A percentile compares a stretch with the other conserved stretches of the same genome.
These are phyloP conservation scores for Dorcus hopei DNA, from an alignment of 2,888 invertebrate genomes.

Conservation along the genomic window DNA sequence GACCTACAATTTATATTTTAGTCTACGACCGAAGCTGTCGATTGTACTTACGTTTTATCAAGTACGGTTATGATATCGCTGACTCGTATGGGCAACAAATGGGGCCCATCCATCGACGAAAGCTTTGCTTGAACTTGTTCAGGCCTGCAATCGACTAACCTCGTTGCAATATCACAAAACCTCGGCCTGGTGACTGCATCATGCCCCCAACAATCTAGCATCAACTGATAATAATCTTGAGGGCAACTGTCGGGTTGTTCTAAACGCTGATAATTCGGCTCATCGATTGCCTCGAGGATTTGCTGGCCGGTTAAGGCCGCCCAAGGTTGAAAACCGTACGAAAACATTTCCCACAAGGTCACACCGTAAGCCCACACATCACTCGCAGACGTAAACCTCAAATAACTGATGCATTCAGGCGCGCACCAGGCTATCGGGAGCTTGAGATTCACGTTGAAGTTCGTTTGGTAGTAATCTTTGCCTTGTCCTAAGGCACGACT, in stretches of 20 bases:
- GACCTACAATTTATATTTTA: conserved; percentile 47
- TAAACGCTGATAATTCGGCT: conserved; percentile 84
- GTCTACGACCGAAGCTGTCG: neutral
- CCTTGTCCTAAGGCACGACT: conserved; percentile 94
- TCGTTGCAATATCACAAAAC: conserved; percentile 78
- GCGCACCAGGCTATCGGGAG: conserved; percentile 99
- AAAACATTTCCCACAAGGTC: conserved; percentile 99
- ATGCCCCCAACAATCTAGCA: conserved; percentile 97
- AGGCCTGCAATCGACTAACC: conserved; percentile 82
- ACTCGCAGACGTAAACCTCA: conserved; percentile 93
- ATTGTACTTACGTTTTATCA: conserved; percentile 64
- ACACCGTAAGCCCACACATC: conserved; percentile 98
- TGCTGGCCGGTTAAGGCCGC: conserved; percentile 84
- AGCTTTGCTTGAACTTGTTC: conserved; percentile 86
- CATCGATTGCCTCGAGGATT: conserved; percentile 93
- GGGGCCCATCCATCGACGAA: conserved; percentile 51
- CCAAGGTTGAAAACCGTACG: conserved; percentile 98
- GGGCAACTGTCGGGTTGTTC: conserved; percentile 95
- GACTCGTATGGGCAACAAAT: conserved; percentile 77
- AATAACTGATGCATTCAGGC: conserved; percentile 94
- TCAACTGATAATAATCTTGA: conserved; percentile 83
- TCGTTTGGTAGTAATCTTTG: conserved; percentile 98
- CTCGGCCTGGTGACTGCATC: conserved; percentile 85
- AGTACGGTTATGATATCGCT: conserved; percentile 92
- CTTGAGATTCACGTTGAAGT: conserved; percentile 95